Evolutionary conservation across 1,140 invertebrate genomes (phyloP), one percentile per base, ranked within the genome.

Genomic region (Drosophila watanabei): DNA sequence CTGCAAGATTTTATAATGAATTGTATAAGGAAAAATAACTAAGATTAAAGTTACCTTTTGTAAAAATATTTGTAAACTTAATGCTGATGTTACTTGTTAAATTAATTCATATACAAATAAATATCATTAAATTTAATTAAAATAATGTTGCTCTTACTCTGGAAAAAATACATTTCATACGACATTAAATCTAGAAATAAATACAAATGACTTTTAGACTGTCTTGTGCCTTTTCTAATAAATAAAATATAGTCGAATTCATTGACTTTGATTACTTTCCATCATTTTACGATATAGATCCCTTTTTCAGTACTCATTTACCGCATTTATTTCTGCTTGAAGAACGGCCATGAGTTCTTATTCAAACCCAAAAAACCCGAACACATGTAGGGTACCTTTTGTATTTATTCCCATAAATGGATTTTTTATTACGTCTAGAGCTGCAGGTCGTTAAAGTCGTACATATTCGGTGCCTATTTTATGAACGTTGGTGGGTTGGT

Each of bases 381-480:
- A 13, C 39, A 20, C 41, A 72, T 46, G 46, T 77, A 58, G 30
- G 14, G 14, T 61, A 54, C 41, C 37, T 68, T 61, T 61, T 54
- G 52, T 78, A 69, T 78, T 85, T 72, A 80, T 84, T 69, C 46
- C 57, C 82, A 80, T 72, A 65, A 77, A 75, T 77, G 64, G 73
- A 71, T 77, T 39, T 73, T 85, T 83, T 83, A 83, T 83, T 84
- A 75, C 80, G 77, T 49, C 82, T 80, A 64, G 66, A 68, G 76
- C 64, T 77, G 82, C 72, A 77, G 59, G 78, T 81, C 79, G 78
- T 84, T 85, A 85, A 85, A 85, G 65, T 68, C 46, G 45, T 79
- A 75, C 71, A 65, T 82, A 82, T 66, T 79, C 73, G 76, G 51
- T 60, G 58, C 61, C 61, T 51, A 75, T 69, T 82, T 82, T 82